Conservation (phyloP, 2,888 invertebrate species). For the Ferdinandea cuprea region DNA sequence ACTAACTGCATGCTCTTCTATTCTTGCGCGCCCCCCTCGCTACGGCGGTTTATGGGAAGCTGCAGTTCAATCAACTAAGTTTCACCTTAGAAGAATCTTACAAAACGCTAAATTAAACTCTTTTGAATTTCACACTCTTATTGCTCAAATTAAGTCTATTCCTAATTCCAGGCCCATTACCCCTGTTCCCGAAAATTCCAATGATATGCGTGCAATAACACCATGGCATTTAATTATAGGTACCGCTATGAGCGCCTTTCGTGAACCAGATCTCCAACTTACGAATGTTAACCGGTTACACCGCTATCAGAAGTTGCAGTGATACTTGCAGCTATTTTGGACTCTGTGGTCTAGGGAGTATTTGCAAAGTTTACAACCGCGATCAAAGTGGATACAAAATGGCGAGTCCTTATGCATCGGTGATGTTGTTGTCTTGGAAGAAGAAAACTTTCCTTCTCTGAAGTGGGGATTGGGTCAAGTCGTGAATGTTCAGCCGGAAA, state of each 20-base stretch:
- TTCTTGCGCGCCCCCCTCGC: too few relatives aligned
- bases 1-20: too few relatives aligned
- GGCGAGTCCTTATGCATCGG: constrained; percentile 20
- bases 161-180: constrained; percentile 63
- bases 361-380: constrained; percentile 43
- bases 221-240: constrained; percentile 63
- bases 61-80: constrained; percentile 30
- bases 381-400: constrained; percentile 29
- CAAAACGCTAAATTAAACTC: constrained; percentile 34
- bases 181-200: constrained; percentile 45
- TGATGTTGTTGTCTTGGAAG: constrained; percentile 29
- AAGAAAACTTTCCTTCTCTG: constrained; percentile 26
- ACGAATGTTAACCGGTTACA: constrained; percentile 42
- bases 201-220: constrained; percentile 54
- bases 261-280: constrained; percentile 43
- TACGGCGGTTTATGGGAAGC: too few relatives aligned
- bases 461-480: constrained; percentile 36
- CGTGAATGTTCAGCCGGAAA: constrained; percentile 7
- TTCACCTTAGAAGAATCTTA: constrained; percentile 31
- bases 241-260: constrained; percentile 49
- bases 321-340: constrained; percentile 58
- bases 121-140: too few relatives aligned
- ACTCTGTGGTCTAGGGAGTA: constrained; percentile 46
- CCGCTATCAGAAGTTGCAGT: constrained; percentile 50
- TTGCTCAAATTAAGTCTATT: constrained; percentile 61